Percentiles rank a stretch among this genome's conserved stretches.
phyloP scores from a whole-genome alignment of 2,888 invertebrate species.

The Tetrapedia diversipes region DNA sequence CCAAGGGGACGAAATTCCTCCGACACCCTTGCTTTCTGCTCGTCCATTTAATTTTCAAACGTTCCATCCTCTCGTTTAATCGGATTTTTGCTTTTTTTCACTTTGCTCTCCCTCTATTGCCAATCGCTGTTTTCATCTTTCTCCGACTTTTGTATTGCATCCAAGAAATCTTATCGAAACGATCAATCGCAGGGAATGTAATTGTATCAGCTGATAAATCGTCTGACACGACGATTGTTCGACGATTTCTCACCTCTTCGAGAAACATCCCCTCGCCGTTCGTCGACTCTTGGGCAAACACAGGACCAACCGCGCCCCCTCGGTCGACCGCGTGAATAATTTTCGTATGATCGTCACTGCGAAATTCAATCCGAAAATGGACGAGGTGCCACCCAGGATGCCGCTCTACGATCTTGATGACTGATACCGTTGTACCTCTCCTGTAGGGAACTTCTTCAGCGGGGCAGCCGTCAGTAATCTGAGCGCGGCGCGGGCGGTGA shows the following conservation, averaged over 20 bases:
- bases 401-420: slow-evolving; percentile 68
- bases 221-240: neutral
- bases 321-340: slow-evolving; percentile 47
- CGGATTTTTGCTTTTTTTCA: no score
- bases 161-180: neutral
- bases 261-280: neutral
- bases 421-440: slow-evolving; percentile 69
- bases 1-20: slow-evolving; percentile 6
- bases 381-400: slow-evolving; percentile 67
- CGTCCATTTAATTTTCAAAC: neutral
- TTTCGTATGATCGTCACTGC: slow-evolving; percentile 58
- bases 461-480: slow-evolving; percentile 65
- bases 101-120: no score
- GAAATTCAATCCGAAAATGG: slow-evolving; percentile 69
- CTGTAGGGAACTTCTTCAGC: slow-evolving; percentile 59
- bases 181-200: neutral
- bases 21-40: neutral
- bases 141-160: neutral
- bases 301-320: slow-evolving; percentile 33
- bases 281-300: no score
- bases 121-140: neutral
- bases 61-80: no score
- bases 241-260: slow-evolving; percentile 1
- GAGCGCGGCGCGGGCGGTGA: slow-evolving; percentile 66
- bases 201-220: neutral